phyloP scores from a whole-genome alignment of 2,888 invertebrate genomes.

The Norana najaformis region DNA sequence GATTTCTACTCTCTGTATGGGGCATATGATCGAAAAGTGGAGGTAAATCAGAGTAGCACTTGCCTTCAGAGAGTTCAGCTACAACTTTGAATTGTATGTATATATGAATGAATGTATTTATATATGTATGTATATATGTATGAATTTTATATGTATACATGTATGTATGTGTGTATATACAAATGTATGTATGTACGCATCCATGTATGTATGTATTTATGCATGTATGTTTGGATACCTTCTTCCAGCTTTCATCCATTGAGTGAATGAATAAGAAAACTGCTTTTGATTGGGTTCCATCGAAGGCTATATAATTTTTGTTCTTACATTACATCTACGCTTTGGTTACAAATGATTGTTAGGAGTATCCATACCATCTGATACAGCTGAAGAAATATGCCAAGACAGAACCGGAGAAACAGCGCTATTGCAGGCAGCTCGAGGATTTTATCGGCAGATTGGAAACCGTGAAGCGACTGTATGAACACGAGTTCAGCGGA shows the following conservation, averaged over 20 bases:
- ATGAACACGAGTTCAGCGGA: conserved; percentile 58
- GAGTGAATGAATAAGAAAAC: too few relatives aligned
- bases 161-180: neutral
- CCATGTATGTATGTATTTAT: too few relatives aligned
- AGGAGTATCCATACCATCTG: conserved; percentile 45
- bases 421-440: neutral
- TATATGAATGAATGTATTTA: neutral
- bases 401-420: neutral
- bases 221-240: too few relatives aligned
- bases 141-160: too few relatives aligned
- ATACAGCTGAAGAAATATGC: conserved; percentile 26
- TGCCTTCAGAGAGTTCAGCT: neutral
- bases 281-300: too few relatives aligned
- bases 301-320: too few relatives aligned
- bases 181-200: neutral
- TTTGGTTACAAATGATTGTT: neutral
- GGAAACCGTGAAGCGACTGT: conserved; percentile 47
- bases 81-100: neutral
- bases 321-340: too few relatives aligned
- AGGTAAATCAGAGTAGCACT: too few relatives aligned
- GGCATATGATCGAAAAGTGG: conserved; percentile 52
- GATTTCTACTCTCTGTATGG: conserved; percentile 50
- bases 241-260: too few relatives aligned
- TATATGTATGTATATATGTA: neutral
- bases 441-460: conserved; percentile 33